A percentile compares a stretch with the other conserved stretches of the same genome.
Evolutionary conservation across 2,797 vertebrate genomes (phyloP).

Genomic region (Acrossocheilus fasciatus): DNA sequence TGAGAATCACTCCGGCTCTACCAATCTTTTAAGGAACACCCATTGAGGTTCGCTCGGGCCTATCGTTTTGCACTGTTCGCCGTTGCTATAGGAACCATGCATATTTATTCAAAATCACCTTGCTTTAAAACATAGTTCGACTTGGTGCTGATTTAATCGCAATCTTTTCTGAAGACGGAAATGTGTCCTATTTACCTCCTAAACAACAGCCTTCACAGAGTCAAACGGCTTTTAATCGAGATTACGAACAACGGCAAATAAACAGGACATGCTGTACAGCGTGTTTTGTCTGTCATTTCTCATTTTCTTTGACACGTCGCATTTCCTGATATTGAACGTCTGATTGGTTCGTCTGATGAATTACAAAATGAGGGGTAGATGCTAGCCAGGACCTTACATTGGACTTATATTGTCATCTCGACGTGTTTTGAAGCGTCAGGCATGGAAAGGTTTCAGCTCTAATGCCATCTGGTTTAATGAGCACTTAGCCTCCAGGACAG

Average conservation of each 20-base stretch:
- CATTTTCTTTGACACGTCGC: constrained; percentile 32
- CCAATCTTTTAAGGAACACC: constrained; percentile 85
- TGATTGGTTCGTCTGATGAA: constrained; percentile 44
- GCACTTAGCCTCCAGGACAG: constrained; percentile 70
- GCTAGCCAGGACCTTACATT: constrained; percentile 59
- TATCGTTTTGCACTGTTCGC: constrained; percentile 80
- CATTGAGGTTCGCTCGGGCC: constrained; percentile 81
- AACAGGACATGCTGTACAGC: not conserved
- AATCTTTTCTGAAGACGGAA: constrained; percentile 78
- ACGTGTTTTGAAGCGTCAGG: constrained; percentile 70
- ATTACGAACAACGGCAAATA: not conserved
- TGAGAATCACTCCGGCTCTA: constrained; percentile 79
- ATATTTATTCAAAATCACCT: constrained; percentile 84
- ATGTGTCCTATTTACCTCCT: constrained; percentile 56
- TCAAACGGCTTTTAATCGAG: constrained; percentile 15
- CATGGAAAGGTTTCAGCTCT: constrained; percentile 65
- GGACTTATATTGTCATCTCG: constrained; percentile 52
- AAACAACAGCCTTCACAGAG: constrained; percentile 37
- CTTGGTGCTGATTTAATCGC: constrained; percentile 56
- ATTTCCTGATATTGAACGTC: constrained; percentile 46
- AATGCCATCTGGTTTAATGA: constrained; percentile 62
- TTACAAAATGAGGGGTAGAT: constrained; percentile 31
- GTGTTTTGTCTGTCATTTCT: constrained; percentile 21
- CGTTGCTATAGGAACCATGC: constrained; percentile 76
- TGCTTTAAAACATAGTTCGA: constrained; percentile 73